A percentile compares a stretch with the other conserved stretches of the same genome.
Conservation (phyloP, 2,797 vertebrate genomes). For the Liparis tanakae region DNA sequence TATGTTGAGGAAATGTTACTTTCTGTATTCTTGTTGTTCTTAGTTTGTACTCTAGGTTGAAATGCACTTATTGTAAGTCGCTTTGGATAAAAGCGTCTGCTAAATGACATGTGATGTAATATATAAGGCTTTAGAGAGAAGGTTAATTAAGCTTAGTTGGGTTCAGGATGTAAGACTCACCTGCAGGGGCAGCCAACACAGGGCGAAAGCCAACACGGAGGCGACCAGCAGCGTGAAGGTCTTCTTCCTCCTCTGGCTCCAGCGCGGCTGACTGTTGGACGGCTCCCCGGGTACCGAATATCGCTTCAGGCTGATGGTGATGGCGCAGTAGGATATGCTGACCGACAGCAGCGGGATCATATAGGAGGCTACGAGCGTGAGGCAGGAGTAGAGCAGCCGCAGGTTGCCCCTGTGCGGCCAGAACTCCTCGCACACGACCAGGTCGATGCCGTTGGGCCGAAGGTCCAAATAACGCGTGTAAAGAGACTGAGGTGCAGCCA, state of each 20-base stretch:
- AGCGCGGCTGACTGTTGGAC: constrained; percentile 72
- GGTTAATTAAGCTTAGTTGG: background rate
- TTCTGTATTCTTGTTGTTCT: too few species aligned
- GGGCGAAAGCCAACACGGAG: constrained; percentile 82
- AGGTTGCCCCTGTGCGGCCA: constrained; percentile 79
- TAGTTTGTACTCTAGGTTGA: too few species aligned
- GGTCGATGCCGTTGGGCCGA: constrained; percentile 76
- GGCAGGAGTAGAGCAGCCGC: constrained; percentile 83
- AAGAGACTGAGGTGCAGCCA: constrained; percentile 81
- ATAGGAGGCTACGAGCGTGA: constrained; percentile 78
- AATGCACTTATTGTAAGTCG: too few species aligned
- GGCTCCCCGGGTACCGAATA: constrained; percentile 78
- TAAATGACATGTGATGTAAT: too few species aligned
- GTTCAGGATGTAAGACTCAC: constrained; percentile 46
- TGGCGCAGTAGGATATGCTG: constrained; percentile 84
- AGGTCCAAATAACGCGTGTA: constrained; percentile 82
- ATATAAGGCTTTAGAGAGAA: background rate
- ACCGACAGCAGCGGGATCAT: constrained; percentile 85
- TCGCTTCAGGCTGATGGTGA: constrained; percentile 77
- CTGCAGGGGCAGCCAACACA: constrained; percentile 86
- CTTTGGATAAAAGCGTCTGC: too few species aligned
- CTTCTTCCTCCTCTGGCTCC: constrained; percentile 80
- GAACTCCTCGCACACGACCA: constrained; percentile 86
- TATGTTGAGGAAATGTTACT: too few species aligned
- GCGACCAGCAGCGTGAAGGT: constrained; percentile 83